These are phyloP conservation scores for Cavia porcellus DNA, from an alignment of 2,113 vertebrate genomes.

Conservation along the genomic window DNA sequence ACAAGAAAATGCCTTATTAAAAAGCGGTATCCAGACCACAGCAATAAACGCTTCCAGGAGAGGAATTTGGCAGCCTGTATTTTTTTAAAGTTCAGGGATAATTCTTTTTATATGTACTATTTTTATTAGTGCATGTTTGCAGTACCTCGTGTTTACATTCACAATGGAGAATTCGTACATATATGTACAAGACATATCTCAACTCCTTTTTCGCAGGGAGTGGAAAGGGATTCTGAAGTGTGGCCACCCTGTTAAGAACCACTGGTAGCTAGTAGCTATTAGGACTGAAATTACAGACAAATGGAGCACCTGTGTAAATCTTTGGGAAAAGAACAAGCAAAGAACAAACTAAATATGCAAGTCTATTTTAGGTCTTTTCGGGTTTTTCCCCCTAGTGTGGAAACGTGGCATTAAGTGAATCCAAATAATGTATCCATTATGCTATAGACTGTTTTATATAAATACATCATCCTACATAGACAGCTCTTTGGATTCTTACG, in stretches of 20 bases:
- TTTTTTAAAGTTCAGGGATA: neutral
- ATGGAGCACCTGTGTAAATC: neutral
- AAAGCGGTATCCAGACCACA: neutral
- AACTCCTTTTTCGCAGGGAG: neutral
- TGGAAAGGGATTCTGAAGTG: neutral
- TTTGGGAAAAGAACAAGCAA: neutral
- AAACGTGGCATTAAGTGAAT: constrained; percentile 42
- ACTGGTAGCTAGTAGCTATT: neutral
- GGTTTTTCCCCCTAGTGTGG: neutral
- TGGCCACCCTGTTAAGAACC: neutral
- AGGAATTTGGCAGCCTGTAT: neutral
- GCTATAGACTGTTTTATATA: constrained; percentile 49
- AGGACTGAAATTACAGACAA: neutral
- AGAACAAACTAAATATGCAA: neutral
- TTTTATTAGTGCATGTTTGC: neutral
- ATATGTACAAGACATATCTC: neutral
- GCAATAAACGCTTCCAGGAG: neutral
- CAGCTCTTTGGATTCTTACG: constrained; percentile 76
- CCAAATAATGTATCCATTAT: constrained; percentile 44
- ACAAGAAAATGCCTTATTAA: neutral
- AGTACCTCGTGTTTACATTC: neutral
- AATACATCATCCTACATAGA: constrained; percentile 67
- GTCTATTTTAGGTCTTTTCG: neutral
- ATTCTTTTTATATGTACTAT: neutral
- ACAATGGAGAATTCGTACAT: neutral